Evolutionary conservation across 35 echinoderm and acorn worm genomes (phyloP), one percentile per base, ranked within the genome.

Genomic region (Heliocidaris erythrogramma): DNA sequence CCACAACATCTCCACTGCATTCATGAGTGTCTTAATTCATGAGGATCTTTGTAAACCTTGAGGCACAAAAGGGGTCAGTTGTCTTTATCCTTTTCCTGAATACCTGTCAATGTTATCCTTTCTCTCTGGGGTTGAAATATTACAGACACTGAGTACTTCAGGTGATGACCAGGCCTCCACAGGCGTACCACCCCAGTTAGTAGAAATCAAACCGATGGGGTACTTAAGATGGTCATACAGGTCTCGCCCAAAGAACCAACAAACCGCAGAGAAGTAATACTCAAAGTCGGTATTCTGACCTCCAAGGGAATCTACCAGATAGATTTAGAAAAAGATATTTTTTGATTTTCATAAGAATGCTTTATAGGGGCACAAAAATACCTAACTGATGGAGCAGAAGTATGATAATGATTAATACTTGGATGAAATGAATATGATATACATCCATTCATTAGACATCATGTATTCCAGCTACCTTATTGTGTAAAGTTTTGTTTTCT

Each of bases 221-320:
- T 97, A 96, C 48, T 96, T 78, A 10, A 97, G 49, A 86, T 95
- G 95, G 17, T 97, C 59, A 49, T 97, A 93, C n/a, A 99, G 93
- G 49, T 99, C 94, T n/a, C 95, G 59, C 2, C 98, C 98, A 95
- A 96, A 99, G 69, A 99, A 94, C 93, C 96, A 99, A 56, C 98
- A 99, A 12, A 99, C 96, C 2, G 98, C 98, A 14, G 98, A 99
- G 93, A 99, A 99, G 94, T 99, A 99, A 0, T 31, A 30, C 47
- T 92, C 48, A 86, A 93, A 93, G 32, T 71, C 84, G 16, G 31
- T 29, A 59, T 49, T 92, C 24, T 89, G 94, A 48, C 31, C 71
- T 53, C 96, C 98, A 13, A 99, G 61, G 91, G 95, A 86, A 24
- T 90, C 98, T 99, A 91, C 85, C 56, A 95, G 48, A 94, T 53